These are phyloP conservation scores for Morus bassanus DNA, from an alignment of 2,797 vertebrate species.

Conservation along the genomic window DNA sequence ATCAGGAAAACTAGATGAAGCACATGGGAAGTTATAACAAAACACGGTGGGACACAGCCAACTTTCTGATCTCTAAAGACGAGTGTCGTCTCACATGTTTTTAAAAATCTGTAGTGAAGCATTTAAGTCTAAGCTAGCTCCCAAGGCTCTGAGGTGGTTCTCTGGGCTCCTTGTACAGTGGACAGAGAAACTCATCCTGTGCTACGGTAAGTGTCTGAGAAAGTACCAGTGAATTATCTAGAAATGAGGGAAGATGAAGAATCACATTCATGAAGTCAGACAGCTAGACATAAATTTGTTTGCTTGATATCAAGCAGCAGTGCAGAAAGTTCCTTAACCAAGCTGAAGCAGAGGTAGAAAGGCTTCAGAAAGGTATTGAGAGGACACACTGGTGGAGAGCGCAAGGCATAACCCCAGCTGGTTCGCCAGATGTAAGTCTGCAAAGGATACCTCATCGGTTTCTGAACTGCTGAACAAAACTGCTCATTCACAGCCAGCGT, in stretches of 20 bases:
- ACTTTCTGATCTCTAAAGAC: not conserved
- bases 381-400: not conserved
- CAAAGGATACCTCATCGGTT: too few relatives aligned
- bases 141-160: not conserved
- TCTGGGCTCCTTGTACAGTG: not conserved
- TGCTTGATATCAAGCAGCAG: not conserved
- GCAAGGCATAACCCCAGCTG: not conserved
- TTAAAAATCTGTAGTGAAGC: not conserved
- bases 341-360: not conserved
- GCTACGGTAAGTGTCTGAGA: not conserved
- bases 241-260: not conserved
- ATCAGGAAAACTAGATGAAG: not conserved
- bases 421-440: not conserved
- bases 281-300: not conserved
- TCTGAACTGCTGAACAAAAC: not conserved
- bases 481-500: not conserved
- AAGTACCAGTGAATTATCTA: not conserved
- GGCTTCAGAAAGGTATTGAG: not conserved
- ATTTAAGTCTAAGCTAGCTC: not conserved
- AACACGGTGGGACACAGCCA: not conserved
- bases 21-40: not conserved
- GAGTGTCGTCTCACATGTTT: not conserved
- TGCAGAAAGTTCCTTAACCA: not conserved
- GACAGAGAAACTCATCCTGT: not conserved
- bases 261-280: not conserved